phyloP scores from a whole-genome alignment of 1,140 invertebrate genomes.

The Drosophila trapezifrons region DNA sequence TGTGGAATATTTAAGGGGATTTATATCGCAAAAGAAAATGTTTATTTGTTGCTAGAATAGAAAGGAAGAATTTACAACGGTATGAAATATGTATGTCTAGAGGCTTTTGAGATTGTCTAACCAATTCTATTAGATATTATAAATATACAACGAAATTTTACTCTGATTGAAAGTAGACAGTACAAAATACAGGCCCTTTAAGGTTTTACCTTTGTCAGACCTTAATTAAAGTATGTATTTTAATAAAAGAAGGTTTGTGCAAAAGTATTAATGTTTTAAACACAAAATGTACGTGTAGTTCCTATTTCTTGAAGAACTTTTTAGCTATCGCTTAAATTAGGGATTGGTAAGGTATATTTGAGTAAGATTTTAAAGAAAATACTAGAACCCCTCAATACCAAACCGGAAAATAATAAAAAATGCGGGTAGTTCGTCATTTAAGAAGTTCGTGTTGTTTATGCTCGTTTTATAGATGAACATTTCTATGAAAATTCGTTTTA shows the following conservation, averaged over 20 bases:
- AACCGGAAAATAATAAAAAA: neutral
- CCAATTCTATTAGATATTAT: too few relatives aligned
- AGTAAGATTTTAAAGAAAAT: neutral
- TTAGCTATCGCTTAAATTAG: too few relatives aligned
- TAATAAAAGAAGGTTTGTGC: neutral
- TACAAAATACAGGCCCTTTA: neutral
- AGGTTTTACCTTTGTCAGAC: neutral
- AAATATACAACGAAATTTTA: neutral
- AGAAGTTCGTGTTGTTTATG: neutral
- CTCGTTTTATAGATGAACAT: neutral
- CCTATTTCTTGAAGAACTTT: neutral
- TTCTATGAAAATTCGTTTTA: neutral
- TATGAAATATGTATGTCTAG: too few relatives aligned
- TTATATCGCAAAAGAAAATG: too few relatives aligned
- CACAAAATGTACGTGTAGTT: too few relatives aligned
- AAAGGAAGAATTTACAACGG: too few relatives aligned
- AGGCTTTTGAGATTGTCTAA: too few relatives aligned
- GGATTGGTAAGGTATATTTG: neutral
- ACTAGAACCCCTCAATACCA: too few relatives aligned
- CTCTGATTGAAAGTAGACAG: neutral
- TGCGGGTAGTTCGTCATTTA: neutral
- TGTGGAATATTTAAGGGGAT: too few relatives aligned
- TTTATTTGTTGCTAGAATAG: too few relatives aligned
- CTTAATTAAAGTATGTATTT: neutral
- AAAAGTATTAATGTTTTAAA: neutral